These are phyloP conservation scores for Melanotaenia parkinsoni DNA, from an alignment of 2,797 vertebrate genomes.

Conservation along the genomic window DNA sequence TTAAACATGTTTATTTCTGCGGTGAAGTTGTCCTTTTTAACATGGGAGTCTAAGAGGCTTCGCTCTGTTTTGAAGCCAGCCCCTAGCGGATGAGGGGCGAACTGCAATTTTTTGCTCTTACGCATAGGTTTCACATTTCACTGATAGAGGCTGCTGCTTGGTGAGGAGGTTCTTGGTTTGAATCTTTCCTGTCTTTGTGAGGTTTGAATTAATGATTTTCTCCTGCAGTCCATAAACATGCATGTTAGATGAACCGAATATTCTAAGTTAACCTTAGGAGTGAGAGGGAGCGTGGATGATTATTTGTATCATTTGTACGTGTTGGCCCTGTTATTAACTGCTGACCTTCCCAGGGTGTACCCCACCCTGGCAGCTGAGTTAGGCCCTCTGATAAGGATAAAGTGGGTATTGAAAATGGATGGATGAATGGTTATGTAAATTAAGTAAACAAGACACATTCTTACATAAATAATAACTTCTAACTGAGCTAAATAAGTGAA, in stretches of 20 bases:
- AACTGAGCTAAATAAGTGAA: not conserved
- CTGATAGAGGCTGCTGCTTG: too few relatives aligned
- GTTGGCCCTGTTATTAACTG: not conserved
- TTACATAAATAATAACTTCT: not conserved
- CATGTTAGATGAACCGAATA: not conserved
- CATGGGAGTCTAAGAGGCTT: too few relatives aligned
- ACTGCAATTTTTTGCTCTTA: too few relatives aligned
- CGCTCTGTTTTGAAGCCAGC: too few relatives aligned
- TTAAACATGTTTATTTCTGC: too few relatives aligned
- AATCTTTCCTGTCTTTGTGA: too few relatives aligned
- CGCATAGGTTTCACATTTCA: too few relatives aligned
- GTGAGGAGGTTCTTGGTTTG: not conserved
- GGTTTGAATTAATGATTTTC: not conserved
- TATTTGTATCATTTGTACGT: not conserved
- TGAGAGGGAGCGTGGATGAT: not conserved
- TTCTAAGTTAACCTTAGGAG: not conserved
- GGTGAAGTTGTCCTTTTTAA: too few relatives aligned
- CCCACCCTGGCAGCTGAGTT: not conserved
- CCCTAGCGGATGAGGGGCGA: too few relatives aligned
- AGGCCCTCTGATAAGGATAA: not conserved
- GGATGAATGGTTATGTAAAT: too few relatives aligned
- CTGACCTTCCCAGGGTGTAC: not conserved
- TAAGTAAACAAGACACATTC: not conserved
- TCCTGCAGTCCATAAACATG: not conserved
- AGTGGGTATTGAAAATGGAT: too few relatives aligned